Evolutionary conservation across 1,140 invertebrate genomes (phyloP).

Genomic region (Gryon sp.): DNA sequence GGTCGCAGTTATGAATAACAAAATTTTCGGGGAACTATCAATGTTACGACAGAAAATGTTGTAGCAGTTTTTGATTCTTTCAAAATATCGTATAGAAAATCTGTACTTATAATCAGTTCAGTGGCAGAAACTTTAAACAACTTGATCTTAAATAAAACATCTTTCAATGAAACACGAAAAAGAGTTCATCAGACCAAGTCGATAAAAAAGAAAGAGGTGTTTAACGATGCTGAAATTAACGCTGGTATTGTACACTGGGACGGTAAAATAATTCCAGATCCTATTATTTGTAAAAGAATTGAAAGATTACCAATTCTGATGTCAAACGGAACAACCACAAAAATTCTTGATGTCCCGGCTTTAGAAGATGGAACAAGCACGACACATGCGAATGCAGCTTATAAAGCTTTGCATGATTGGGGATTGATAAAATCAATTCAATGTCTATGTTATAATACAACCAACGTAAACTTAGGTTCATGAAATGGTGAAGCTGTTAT

Average conservation of each 20-base stretch:
- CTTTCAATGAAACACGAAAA: constrained; percentile 43
- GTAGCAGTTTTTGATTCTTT: constrained; percentile 54
- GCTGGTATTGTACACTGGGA: constrained; percentile 49
- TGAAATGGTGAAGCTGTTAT: neutral
- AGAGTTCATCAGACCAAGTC: constrained; percentile 24
- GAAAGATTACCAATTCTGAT: constrained; percentile 13
- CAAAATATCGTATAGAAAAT: constrained; percentile 55
- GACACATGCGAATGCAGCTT: neutral
- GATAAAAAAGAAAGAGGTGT: constrained; percentile 30
- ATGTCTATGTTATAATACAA: neutral
- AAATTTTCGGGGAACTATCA: constrained; percentile 14
- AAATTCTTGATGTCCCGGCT: neutral
- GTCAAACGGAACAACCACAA: neutral
- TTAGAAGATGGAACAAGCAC: constrained; percentile 1
- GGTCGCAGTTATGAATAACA: constrained; percentile 4
- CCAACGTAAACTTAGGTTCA: neutral
- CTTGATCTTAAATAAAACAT: constrained; percentile 60
- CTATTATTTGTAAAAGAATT: constrained; percentile 9
- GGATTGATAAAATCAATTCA: neutral
- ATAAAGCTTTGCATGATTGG: neutral
- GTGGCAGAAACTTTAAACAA: constrained; percentile 26
- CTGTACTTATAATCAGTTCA: constrained; percentile 47
- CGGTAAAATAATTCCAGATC: constrained; percentile 50
- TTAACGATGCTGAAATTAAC: constrained; percentile 27
- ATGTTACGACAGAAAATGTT: constrained; percentile 59